Evolutionary conservation across 2,113 vertebrate genomes (phyloP).

Genomic region (Ophiodon elongatus): DNA sequence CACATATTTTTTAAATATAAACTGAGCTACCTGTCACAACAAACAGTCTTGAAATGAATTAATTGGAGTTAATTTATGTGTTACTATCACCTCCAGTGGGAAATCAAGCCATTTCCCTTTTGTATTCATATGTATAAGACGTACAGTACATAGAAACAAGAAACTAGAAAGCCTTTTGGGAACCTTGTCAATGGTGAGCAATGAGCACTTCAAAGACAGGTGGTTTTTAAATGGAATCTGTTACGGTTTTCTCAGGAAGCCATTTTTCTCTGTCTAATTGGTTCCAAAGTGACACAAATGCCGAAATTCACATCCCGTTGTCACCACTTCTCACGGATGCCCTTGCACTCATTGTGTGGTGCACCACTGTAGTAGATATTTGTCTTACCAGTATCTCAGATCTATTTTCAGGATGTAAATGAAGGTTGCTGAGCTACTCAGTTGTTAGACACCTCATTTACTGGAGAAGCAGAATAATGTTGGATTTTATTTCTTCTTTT

Average conservation of each 20-base stretch:
- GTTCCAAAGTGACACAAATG: conserved; percentile 4
- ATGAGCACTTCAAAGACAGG: background rate
- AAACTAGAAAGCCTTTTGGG: background rate
- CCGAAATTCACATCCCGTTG: conserved; percentile 8
- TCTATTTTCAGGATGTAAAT: conserved; percentile 7
- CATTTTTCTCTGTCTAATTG: conserved; percentile 33
- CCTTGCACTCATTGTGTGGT: conserved; percentile 13
- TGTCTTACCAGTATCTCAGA: background rate
- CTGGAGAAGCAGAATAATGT: background rate
- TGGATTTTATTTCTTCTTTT: conserved; percentile 2
- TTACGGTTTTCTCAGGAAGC: conserved; percentile 33
- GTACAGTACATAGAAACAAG: background rate
- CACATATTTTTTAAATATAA: background rate
- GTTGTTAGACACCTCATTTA: background rate
- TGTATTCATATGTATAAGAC: background rate
- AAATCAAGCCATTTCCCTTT: background rate
- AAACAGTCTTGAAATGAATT: background rate
- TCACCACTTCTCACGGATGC: background rate
- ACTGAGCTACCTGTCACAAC: background rate
- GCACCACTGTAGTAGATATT: background rate
- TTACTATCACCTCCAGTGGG: conserved; percentile 6
- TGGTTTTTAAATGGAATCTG: conserved; percentile 17
- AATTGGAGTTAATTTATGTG: background rate
- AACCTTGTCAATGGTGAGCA: background rate
- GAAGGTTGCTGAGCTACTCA: background rate